A percentile compares a stretch with the other conserved stretches of the same genome.
phyloP scores from a whole-genome alignment of 2,797 vertebrate species.

The Pangasius larnaudii region DNA sequence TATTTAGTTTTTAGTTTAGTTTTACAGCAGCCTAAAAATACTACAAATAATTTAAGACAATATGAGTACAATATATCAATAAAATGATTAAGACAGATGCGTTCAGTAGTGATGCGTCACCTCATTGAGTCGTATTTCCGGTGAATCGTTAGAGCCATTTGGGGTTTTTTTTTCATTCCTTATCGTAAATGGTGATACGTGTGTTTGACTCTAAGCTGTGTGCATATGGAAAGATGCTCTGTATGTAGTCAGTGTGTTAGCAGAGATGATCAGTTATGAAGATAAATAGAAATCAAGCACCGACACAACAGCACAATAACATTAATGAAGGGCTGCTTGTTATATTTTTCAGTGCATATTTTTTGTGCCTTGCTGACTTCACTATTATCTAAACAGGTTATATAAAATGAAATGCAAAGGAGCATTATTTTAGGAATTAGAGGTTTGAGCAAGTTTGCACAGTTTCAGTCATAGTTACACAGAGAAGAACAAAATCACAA shows the following conservation, averaged over 20 bases:
- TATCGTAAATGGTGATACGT: neutral
- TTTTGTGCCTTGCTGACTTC: neutral
- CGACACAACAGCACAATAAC: neutral
- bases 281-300: neutral
- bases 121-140: neutral
- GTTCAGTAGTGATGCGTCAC: neutral
- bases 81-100: neutral
- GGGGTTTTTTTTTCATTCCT: neutral
- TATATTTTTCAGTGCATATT: neutral
- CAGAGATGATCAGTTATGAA: neutral
- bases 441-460: neutral
- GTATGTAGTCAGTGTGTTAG: neutral
- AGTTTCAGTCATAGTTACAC: neutral
- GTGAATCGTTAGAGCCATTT: neutral
- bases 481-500: neutral
- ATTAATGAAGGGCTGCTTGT: neutral
- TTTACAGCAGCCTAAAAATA: neutral
- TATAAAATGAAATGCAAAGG: neutral
- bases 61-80: neutral
- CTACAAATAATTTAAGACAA: neutral
- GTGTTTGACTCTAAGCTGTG: neutral
- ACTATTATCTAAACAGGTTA: neutral
- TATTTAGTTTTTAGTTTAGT: neutral
- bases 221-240: neutral
- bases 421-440: too few relatives aligned